phyloP scores from a whole-genome alignment of 2,113 vertebrate species.

The Pimephales promelas region DNA sequence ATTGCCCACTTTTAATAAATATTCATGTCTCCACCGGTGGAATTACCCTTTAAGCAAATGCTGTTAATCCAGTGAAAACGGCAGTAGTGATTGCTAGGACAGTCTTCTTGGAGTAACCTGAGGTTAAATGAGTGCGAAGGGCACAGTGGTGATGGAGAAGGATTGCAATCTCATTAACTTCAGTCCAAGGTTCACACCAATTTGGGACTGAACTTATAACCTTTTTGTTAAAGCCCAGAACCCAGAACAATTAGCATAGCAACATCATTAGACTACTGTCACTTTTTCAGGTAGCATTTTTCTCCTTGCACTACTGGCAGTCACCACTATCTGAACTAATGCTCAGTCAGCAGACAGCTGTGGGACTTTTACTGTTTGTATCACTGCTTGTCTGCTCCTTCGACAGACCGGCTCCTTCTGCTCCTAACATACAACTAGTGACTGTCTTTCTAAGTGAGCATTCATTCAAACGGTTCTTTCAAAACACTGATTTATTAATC shows the following conservation, averaged over 20 bases:
- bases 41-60: too few species aligned
- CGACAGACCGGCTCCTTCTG: background rate
- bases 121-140: slow-evolving; percentile 20
- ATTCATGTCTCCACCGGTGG: too few species aligned
- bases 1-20: too few species aligned
- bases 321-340: too few species aligned
- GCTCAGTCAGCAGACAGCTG: background rate
- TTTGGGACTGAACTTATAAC: slow-evolving; percentile 28
- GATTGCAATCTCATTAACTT: slow-evolving; percentile 28
- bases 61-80: background rate
- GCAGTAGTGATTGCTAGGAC: background rate
- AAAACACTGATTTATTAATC: background rate
- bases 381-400: background rate
- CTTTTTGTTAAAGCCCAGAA: slow-evolving; percentile 2
- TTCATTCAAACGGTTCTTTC: background rate
- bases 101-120: slow-evolving; percentile 13
- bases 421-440: background rate
- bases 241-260: slow-evolving; percentile 21
- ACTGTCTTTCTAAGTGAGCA: background rate
- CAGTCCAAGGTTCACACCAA: slow-evolving; percentile 6
- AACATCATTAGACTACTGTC: slow-evolving; percentile 17
- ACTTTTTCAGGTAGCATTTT: background rate
- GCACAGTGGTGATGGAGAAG: slow-evolving; percentile 1
- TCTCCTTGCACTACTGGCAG: background rate
- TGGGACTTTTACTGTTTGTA: background rate